Percentiles rank a stretch among this genome's conserved stretches.
Evolutionary conservation across 1,140 invertebrate species (phyloP).

Genomic region (Drosophila kohkoa): DNA sequence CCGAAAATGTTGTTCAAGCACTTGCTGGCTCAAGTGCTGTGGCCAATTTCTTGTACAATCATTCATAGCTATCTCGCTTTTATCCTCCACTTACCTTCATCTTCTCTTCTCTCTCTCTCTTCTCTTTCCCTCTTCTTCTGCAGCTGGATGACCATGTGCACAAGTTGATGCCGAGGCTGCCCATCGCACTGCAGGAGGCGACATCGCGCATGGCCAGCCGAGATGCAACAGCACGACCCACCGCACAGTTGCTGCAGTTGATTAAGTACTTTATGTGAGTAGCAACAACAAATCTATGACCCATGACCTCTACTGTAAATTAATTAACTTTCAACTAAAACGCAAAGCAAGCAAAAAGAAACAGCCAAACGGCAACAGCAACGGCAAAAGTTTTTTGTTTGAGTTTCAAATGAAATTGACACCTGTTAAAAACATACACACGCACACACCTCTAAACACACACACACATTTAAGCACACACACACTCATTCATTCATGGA

Average conservation of each 20-base stretch:
- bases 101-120: not conserved
- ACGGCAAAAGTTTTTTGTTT: conserved; percentile 68
- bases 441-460: conserved; percentile 2
- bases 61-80: conserved; percentile 1
- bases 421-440: conserved; percentile 66
- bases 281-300: conserved; percentile 6
- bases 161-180: conserved; percentile 91
- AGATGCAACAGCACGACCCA: conserved; percentile 93
- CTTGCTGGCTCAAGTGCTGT: conserved; percentile 60
- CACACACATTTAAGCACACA: conserved; percentile 17
- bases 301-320: conserved; percentile 35
- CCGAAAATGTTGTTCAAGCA: conserved; percentile 16
- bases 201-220: conserved; percentile 92
- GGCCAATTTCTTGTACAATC: conserved; percentile 54
- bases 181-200: conserved; percentile 94
- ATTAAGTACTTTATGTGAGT: conserved; percentile 95
- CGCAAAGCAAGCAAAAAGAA: conserved; percentile 45
- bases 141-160: conserved; percentile 93
- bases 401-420: conserved; percentile 79
- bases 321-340: conserved; percentile 72
- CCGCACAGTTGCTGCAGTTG: conserved; percentile 93
- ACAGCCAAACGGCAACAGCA: conserved; percentile 49
- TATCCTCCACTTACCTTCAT: too few species aligned
- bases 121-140: conserved; percentile 11
- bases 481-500: not conserved